Conservation (phyloP, 1,140 invertebrate species). For the Copidosoma floridanum region DNA sequence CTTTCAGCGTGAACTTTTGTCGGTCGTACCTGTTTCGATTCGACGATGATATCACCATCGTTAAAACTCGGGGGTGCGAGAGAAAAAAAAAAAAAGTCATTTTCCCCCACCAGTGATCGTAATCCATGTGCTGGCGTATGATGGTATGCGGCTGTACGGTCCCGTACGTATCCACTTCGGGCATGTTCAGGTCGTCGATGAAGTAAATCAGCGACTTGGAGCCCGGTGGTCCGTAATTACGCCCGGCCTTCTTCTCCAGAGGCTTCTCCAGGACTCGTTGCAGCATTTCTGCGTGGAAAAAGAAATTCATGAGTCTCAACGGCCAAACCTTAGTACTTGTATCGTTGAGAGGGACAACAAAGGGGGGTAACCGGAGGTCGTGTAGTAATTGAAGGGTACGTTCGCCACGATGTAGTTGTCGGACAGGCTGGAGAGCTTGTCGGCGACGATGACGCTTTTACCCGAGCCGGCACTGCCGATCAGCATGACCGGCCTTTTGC, state of each 20-base stretch:
- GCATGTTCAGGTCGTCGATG: constrained; percentile 97
- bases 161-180: constrained; percentile 91
- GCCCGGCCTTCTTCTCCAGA: constrained; percentile 91
- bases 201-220: constrained; percentile 91
- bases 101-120: constrained; percentile 77
- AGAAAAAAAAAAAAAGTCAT: constrained; percentile 7
- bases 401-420: constrained; percentile 82
- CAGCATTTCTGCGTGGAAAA: constrained; percentile 67
- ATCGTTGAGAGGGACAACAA: not conserved
- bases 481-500: constrained; percentile 83
- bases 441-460: constrained; percentile 82
- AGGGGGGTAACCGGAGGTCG: constrained; percentile 71
- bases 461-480: constrained; percentile 86
- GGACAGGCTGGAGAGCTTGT: constrained; percentile 74
- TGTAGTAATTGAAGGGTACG: constrained; percentile 95
- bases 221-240: constrained; percentile 89
- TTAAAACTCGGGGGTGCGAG: not conserved
- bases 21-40: constrained; percentile 70
- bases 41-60: not conserved
- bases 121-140: constrained; percentile 91
- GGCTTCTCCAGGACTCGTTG: constrained; percentile 90
- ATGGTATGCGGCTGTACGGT: constrained; percentile 95
- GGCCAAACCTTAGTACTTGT: too few relatives aligned
- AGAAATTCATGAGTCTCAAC: not conserved
- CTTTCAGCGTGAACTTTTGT: constrained; percentile 81